Conservation (phyloP, 1,140 invertebrate genomes). For the Neodiprion pinetum region DNA sequence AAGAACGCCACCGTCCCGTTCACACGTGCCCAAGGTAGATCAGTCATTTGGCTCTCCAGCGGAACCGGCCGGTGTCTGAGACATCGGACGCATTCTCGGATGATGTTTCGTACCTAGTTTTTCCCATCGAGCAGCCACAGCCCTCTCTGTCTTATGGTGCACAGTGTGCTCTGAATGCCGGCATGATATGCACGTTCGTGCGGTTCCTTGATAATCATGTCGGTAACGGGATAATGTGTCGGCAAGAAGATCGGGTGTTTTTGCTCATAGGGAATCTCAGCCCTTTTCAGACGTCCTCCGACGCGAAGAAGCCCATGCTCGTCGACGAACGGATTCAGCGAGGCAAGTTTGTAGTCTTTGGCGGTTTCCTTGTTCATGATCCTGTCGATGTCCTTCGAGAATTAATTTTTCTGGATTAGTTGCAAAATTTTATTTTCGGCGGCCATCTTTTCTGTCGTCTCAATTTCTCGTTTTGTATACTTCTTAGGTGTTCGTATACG, state of each 20-base stretch:
- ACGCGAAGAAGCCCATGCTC: slow-evolving; percentile 29
- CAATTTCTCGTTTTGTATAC: background rate
- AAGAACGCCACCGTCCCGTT: slow-evolving; percentile 15
- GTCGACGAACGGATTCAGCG: slow-evolving; percentile 30
- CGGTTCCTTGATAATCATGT: slow-evolving; percentile 6
- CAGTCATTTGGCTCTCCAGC: slow-evolving; percentile 36
- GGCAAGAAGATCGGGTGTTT: slow-evolving; percentile 16
- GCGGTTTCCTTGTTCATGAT: background rate
- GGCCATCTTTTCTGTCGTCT: background rate
- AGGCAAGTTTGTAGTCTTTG: background rate
- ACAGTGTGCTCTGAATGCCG: too few relatives aligned
- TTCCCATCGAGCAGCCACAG: slow-evolving; percentile 43
- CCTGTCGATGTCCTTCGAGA: slow-evolving; percentile 6
- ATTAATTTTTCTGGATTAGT: slow-evolving; percentile 13
- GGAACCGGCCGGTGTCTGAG: slow-evolving; percentile 12
- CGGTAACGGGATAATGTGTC: background rate
- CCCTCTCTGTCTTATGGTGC: slow-evolving; percentile 10
- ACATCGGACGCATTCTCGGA: slow-evolving; percentile 46
- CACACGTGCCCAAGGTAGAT: slow-evolving; percentile 34
- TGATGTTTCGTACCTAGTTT: slow-evolving; percentile 28
- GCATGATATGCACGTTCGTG: slow-evolving; percentile 13
- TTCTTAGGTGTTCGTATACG: background rate
- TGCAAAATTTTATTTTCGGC: slow-evolving; percentile 14
- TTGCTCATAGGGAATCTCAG: slow-evolving; percentile 18
- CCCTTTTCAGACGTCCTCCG: slow-evolving; percentile 28